phyloP scores from a whole-genome alignment of 2,113 vertebrate species.

The Lophotis ruficrista region DNA sequence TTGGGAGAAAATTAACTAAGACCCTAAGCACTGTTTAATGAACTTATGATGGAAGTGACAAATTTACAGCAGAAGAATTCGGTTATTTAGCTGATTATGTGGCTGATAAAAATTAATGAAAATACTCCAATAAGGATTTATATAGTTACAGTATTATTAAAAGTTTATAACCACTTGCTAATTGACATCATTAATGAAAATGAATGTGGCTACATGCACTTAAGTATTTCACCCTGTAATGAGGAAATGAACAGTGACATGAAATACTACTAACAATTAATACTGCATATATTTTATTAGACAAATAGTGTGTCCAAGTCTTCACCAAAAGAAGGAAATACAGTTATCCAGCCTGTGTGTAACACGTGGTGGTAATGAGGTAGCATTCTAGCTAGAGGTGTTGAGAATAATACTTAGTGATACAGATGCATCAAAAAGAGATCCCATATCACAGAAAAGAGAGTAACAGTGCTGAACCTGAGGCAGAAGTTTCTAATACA shows the following conservation, averaged over 20 bases:
- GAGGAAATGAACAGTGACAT: constrained; percentile 23
- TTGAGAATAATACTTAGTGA: background rate
- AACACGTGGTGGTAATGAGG: background rate
- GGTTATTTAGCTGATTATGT: background rate
- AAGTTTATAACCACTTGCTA: constrained; percentile 35
- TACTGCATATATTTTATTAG: background rate
- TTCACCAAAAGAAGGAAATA: background rate
- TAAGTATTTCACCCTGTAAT: background rate
- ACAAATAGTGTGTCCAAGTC: background rate
- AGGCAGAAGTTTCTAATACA: background rate
- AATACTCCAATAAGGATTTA: constrained; percentile 16
- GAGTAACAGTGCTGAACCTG: fast-evolving
- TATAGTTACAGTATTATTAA: constrained; percentile 23
- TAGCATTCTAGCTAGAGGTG: background rate
- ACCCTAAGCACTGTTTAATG: background rate
- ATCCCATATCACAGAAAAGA: background rate
- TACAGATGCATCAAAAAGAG: background rate
- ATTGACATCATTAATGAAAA: constrained; percentile 49
- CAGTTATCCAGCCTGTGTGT: background rate
- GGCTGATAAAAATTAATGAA: constrained; percentile 9
- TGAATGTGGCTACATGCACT: background rate
- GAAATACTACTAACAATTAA: constrained; percentile 26
- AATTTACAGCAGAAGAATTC: background rate
- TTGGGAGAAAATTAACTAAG: background rate
- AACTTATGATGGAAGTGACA: background rate